phyloP scores from a whole-genome alignment of 2,888 invertebrate genomes.

The Glaucopsyche alexis region DNA sequence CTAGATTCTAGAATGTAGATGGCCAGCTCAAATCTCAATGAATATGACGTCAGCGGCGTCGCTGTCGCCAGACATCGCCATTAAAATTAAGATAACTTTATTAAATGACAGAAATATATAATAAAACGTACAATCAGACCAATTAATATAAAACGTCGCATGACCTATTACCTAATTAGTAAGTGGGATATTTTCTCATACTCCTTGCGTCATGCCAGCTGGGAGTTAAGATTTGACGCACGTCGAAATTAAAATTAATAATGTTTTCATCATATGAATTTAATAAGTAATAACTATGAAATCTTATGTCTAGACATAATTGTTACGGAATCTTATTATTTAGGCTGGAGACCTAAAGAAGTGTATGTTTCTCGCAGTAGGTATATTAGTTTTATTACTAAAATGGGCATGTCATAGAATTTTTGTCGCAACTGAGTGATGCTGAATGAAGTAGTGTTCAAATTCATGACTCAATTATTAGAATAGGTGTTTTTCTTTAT shows the following conservation, averaged over 20 bases:
- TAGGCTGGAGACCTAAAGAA: neutral
- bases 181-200: neutral
- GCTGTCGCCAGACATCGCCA: neutral
- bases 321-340: neutral
- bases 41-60: neutral
- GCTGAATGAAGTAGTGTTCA: too few relatives aligned
- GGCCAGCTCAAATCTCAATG: too few relatives aligned
- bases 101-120: neutral
- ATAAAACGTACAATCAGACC: neutral
- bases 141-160: slow-evolving; percentile 3
- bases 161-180: slow-evolving; percentile 13
- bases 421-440: too few relatives aligned
- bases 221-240: slow-evolving; percentile 12
- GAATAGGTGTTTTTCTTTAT: too few relatives aligned
- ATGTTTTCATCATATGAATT: neutral
- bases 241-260: slow-evolving; percentile 1
- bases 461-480: too few relatives aligned
- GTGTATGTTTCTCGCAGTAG: neutral
- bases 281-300: neutral
- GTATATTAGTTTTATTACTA: neutral
- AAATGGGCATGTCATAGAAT: neutral
- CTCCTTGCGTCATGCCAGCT: neutral
- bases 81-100: neutral
- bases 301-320: neutral
- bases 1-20: too few relatives aligned